These are phyloP conservation scores for Gavialis gangeticus DNA, from an alignment of 2,113 vertebrate species.

Conservation along the genomic window DNA sequence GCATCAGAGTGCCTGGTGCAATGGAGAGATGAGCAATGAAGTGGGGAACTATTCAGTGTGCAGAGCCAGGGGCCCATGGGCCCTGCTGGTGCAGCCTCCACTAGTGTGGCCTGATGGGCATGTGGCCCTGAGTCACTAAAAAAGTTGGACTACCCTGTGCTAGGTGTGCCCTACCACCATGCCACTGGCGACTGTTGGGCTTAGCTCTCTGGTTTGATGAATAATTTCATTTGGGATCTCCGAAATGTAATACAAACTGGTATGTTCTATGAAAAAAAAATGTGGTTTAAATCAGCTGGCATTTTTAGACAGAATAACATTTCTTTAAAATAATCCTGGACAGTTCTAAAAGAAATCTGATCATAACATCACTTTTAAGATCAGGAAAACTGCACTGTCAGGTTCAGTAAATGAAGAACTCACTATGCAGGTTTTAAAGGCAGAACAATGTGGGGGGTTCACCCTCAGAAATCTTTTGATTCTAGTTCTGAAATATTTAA, in stretches of 20 bases:
- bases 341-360: background rate
- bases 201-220: background rate
- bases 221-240: background rate
- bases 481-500: background rate
- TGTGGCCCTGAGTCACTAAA: no score
- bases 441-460: background rate
- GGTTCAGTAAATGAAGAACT: background rate
- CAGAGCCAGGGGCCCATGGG: no score
- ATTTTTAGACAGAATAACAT: background rate
- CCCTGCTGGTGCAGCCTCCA: no score
- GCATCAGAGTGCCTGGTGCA: no score
- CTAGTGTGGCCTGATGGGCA: no score
- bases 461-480: background rate
- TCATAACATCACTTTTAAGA: background rate
- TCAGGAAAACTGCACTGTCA: background rate
- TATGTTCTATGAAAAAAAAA: background rate
- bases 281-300: background rate
- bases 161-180: no score
- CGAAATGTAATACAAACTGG: background rate
- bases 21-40: no score
- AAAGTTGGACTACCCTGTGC: no score
- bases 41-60: no score
- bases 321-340: background rate
- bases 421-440: background rate
- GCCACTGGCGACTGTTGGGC: no score